phyloP scores from a whole-genome alignment of 2,113 vertebrate species.

The Loxodonta africana region DNA sequence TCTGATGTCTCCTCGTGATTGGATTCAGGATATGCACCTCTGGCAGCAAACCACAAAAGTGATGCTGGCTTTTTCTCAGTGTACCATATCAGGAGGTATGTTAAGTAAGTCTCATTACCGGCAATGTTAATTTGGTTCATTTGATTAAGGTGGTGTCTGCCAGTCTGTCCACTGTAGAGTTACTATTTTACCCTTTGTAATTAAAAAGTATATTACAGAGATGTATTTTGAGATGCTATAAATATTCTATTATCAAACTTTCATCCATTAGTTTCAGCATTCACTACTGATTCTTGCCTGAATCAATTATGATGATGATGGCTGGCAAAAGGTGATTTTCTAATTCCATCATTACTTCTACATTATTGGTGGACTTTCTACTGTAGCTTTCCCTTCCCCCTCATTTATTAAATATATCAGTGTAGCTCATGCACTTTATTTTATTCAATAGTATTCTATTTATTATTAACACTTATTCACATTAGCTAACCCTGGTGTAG shows the following conservation, averaged over 20 bases:
- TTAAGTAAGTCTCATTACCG: not conserved
- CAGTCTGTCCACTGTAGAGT: not conserved
- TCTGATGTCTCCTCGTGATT: not conserved
- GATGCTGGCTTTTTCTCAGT: not conserved
- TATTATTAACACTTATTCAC: not conserved
- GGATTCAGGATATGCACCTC: not conserved
- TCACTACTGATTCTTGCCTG: not conserved
- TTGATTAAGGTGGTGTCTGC: not conserved
- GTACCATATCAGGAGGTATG: not conserved
- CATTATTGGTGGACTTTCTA: not conserved
- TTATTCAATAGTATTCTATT: not conserved
- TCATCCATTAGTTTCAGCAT: not conserved
- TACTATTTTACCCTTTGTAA: slow-evolving; percentile 7
- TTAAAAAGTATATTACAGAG: not conserved
- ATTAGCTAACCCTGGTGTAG: not conserved
- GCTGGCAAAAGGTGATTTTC: not conserved
- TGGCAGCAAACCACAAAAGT: not conserved
- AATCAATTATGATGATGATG: not conserved
- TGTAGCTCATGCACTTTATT: not conserved
- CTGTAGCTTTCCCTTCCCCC: not conserved
- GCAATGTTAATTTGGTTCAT: not conserved
- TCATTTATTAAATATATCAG: not conserved
- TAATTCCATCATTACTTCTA: not conserved
- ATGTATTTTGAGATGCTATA: not conserved
- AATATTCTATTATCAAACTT: not conserved